Conservation (phyloP, 2,113 vertebrate species). For the Lagopus muta region DNA sequence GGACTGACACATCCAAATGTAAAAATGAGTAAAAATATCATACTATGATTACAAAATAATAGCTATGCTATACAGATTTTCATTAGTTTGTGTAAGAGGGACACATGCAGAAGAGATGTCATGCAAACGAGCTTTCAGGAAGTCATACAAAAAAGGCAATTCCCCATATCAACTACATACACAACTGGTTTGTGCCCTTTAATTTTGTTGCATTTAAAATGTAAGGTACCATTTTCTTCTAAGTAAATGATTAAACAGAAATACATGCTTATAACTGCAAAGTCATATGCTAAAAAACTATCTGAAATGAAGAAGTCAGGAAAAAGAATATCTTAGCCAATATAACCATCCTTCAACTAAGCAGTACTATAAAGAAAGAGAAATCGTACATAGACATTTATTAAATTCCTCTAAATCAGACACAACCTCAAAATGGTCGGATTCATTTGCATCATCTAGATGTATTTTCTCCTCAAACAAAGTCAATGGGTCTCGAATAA, state of each 20-base stretch:
- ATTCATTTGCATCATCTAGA: constrained; percentile 96
- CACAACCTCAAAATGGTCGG: constrained; percentile 96
- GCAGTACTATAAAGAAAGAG: background rate
- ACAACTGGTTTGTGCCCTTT: background rate
- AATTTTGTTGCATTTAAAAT: background rate
- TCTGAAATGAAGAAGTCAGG: background rate
- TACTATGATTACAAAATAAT: background rate
- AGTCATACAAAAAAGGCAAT: background rate
- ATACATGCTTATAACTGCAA: background rate
- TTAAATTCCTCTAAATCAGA: constrained; percentile 15
- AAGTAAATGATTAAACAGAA: background rate
- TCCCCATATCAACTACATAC: background rate
- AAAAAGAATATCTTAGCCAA: background rate
- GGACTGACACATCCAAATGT: background rate
- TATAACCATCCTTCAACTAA: background rate
- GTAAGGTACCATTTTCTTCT: background rate
- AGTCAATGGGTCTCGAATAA: constrained; percentile 95
- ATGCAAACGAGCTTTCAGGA: background rate
- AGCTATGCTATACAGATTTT: background rate
- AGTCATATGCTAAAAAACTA: background rate
- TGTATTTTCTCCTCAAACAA: constrained; percentile 95
- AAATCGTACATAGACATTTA: background rate
- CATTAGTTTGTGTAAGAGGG: background rate
- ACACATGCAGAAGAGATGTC: background rate
- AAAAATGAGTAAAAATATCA: background rate